These are phyloP conservation scores for Trypoxylon attenuatum DNA, from an alignment of 2,888 invertebrate species.

Conservation along the genomic window DNA sequence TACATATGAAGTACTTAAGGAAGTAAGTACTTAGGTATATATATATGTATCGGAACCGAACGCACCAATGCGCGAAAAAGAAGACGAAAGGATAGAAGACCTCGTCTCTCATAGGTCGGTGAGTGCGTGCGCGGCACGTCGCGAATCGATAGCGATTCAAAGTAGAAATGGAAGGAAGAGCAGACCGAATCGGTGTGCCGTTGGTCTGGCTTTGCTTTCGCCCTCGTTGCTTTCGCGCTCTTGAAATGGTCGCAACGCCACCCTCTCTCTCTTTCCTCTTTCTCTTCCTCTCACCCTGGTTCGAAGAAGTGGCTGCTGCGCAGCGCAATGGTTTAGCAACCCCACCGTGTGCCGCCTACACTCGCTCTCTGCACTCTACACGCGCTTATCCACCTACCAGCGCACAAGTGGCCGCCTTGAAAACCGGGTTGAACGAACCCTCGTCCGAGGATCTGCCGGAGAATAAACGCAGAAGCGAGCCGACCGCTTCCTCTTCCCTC, in stretches of 20 bases:
- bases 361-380: neutral
- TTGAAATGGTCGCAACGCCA: neutral
- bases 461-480: constrained; percentile 30
- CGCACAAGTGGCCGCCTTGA: constrained; percentile 41
- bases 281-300: too few relatives aligned
- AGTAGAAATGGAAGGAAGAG: too few relatives aligned
- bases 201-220: neutral
- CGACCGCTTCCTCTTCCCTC: constrained; percentile 19
- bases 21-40: too few relatives aligned
- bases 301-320: constrained; percentile 27
- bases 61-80: too few relatives aligned
- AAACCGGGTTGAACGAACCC: constrained; percentile 50
- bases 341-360: constrained; percentile 1
- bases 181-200: neutral
- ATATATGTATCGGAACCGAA: too few relatives aligned
- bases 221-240: neutral
- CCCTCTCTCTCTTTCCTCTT: neutral
- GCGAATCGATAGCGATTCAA: too few relatives aligned
- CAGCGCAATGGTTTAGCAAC: constrained; percentile 42
- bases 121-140: too few relatives aligned
- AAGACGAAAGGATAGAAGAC: too few relatives aligned
- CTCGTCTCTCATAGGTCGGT: too few relatives aligned
- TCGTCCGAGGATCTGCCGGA: constrained; percentile 40
- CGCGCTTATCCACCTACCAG: too few relatives aligned
- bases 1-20: too few relatives aligned